Base-by-base conservation (phyloP, 2,797 vertebrate species). In the Myiothlypis chrysogaster region DNA sequence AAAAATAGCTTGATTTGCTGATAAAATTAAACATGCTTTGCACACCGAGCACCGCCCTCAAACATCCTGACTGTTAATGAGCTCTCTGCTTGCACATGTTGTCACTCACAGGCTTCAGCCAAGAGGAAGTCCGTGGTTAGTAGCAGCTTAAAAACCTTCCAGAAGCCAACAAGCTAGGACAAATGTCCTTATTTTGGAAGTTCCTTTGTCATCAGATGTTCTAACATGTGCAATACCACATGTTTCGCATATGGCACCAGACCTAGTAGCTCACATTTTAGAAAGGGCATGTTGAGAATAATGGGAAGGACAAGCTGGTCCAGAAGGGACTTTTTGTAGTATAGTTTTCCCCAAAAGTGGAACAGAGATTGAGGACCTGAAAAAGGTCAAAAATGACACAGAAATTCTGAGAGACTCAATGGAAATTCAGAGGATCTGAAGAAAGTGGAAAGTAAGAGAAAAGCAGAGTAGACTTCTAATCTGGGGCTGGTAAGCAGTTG, bases 1-100 rank as follows among this genome's bases (percentile, higher is more conserved):
- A 95, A 95, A 96, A 94, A 94, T 93, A 96, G 50, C 79, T 78
- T 71, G 76, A 95, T 95, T 94, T 96, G 69, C 72, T 92, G 93
- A 95, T 94, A 94, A 94, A 95, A 96, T 93, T 95, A 94, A 96
- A 89, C 56, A 63, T 71, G 84, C 79, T 94, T 91, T 93, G 79
- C 87, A 88, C 46, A 64, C 13, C 4, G 87, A 91, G 83, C 61
- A 85, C 69, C 32, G 0, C 84, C 92, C 69, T 92, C 84, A 61
- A 77, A 87, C 82, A 95, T 95, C 89, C 93, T 94, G 95, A 75
- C 89, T 95, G 75, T 44, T 92, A 92, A 92, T 85, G 82, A 89
- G 57, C 4, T 14, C 80, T 68, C 25, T 68, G 82, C 84, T 87
- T 80, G 68, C 84, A 91, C 57, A 47, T 61, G 25, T 11, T 82